Percentiles rank a stretch among this genome's conserved stretches.
phyloP scores from a whole-genome alignment of 2,888 invertebrate genomes.

The Cryptosula pallasiana region DNA sequence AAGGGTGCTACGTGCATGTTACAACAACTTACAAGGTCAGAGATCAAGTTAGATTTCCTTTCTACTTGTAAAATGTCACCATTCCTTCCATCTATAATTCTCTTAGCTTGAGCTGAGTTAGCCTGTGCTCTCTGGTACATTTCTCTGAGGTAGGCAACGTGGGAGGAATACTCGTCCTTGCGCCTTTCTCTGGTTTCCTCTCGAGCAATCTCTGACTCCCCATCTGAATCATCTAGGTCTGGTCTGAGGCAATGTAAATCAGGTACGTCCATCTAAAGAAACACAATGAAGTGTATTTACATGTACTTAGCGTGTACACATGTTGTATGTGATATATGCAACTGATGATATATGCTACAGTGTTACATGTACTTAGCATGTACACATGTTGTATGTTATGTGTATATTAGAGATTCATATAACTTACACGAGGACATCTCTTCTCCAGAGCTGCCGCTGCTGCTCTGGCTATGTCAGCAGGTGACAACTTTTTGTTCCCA shows the following conservation, averaged over 20 bases:
- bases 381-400: too few species aligned
- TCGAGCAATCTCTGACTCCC: constrained; percentile 18
- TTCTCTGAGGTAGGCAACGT: constrained; percentile 3
- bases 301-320: too few species aligned
- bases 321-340: too few species aligned
- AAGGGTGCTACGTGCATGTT: too few species aligned
- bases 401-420: too few species aligned
- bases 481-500: constrained; percentile 7
- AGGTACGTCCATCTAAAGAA: constrained; percentile 23
- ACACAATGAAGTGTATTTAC: too few species aligned
- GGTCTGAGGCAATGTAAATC: constrained; percentile 19
- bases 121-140: constrained; percentile 24
- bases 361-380: too few species aligned
- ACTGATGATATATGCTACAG: too few species aligned
- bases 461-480: constrained; percentile 12
- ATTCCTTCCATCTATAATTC: constrained; percentile 14
- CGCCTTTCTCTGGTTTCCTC: background rate
- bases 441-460: constrained; percentile 21
- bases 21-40: constrained; percentile 1
- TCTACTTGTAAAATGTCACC: constrained; percentile 12
- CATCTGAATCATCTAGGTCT: constrained; percentile 8
- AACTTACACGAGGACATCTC: constrained; percentile 4
- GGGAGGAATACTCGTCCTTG: background rate
- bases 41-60: background rate
- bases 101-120: constrained; percentile 19